These are phyloP conservation scores for Philantomba maxwellii DNA, from an alignment of 2,113 vertebrate species.

Conservation along the genomic window DNA sequence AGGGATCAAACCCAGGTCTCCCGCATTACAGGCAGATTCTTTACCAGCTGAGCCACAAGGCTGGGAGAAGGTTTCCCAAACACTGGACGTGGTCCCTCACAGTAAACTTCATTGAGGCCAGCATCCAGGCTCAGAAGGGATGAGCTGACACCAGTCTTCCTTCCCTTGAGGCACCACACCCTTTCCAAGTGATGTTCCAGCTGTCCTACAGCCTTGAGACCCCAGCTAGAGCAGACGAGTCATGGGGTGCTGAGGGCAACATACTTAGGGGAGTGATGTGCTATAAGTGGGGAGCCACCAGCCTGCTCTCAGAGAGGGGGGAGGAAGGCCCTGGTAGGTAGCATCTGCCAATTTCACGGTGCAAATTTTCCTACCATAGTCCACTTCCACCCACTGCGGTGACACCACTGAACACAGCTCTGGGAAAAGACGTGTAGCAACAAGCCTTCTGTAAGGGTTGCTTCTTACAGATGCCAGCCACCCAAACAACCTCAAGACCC, in stretches of 20 bases:
- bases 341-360: too few relatives aligned
- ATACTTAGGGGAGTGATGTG: fast-evolving
- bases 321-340: neutral
- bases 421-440: fast-evolving
- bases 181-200: fast-evolving
- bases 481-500: too few relatives aligned
- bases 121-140: fast-evolving
- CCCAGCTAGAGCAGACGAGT: fast-evolving
- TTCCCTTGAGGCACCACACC: fast-evolving
- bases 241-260: fast-evolving
- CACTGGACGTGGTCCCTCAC: fast-evolving
- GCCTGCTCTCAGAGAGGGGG: fast-evolving
- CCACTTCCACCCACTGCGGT: fast-evolving
- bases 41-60: neutral
- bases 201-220: fast-evolving
- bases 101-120: fast-evolving
- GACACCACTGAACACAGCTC: fast-evolving
- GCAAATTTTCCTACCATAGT: fast-evolving
- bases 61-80: neutral
- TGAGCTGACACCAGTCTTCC: fast-evolving
- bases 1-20: neutral
- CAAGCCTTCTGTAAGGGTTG: fast-evolving
- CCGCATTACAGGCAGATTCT: fast-evolving
- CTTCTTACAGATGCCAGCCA: fast-evolving
- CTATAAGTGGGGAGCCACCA: fast-evolving